Evolutionary conservation across 2,797 vertebrate genomes (phyloP), one percentile per base, ranked within the genome.

Genomic region (Brachyalestes nurse): DNA sequence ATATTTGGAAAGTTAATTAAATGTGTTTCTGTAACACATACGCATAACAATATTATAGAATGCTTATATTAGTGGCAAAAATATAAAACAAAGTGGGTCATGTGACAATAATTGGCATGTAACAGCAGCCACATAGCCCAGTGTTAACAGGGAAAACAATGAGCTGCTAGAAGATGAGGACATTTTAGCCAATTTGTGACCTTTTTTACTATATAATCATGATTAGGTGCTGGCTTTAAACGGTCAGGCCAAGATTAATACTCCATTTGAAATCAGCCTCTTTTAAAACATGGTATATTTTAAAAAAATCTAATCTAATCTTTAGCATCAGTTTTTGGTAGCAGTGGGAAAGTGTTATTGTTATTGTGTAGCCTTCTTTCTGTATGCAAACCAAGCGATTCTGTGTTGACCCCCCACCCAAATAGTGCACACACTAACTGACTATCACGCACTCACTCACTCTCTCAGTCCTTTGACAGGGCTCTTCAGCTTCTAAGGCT

Each of bases 401-500:
- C 21, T 38, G 9, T 49, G 45, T 38, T 23, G 38, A 23, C 7
- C 5, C 53, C 14, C 28, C 53, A 21, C 61, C 0, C 14, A 13
- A 12, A 17, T 64, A 28, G 25, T 64, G 42, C 72, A 28, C 61
- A 9, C n/a, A 66, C 42, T 51, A 7, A 45, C 42, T 7, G 7
- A 57, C 72, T 19, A n/a, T n/a, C 74, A 60, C 58, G 40, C 55
- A 9, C 69, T 47, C 51, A 21, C 77, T 57, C 47, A n/a, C 70
- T 77, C 61, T 66, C 21, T 64, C 47, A 51, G 12, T 51, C 69
- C 25, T 73, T 73, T 61, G 47, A 69, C 40, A 23, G 9, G 6
- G 51, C 75, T 40, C 47, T 58, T 82, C 21, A 77, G 42, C 60
- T 60, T 78, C 34, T 51, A n/a, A 51, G 25, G 51, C 53, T 51